These are phyloP conservation scores for Stichodactyla helianthus DNA, from an alignment of 64 coral and sea anemone genomes.

Conservation along the genomic window DNA sequence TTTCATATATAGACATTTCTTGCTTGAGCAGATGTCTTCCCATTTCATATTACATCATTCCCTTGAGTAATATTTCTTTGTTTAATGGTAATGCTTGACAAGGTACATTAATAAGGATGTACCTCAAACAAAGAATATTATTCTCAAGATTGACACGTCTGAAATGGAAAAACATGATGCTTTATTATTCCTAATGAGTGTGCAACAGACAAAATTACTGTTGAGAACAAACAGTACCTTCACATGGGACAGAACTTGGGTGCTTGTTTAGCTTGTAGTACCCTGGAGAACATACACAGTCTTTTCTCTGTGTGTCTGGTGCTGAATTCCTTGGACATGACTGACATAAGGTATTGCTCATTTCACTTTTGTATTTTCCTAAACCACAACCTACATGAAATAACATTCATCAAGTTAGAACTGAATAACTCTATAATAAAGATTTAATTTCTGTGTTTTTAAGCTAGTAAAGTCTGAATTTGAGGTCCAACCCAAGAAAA, in stretches of 20 bases:
- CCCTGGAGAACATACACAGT: conserved; percentile 14
- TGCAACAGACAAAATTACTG: background rate
- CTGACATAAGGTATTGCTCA: background rate
- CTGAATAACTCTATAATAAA: background rate
- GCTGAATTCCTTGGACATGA: conserved; percentile 15
- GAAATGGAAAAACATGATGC: too few relatives aligned
- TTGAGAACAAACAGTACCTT: background rate
- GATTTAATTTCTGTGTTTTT: too few relatives aligned
- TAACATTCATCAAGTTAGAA: background rate
- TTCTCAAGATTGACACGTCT: too few relatives aligned
- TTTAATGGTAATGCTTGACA: too few relatives aligned
- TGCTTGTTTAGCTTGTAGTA: background rate
- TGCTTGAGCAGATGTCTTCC: too few relatives aligned
- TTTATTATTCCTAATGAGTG: background rate
- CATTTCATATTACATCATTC: too few relatives aligned
- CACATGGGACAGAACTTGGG: background rate
- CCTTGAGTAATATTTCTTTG: too few relatives aligned
- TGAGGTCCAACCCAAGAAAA: too few relatives aligned
- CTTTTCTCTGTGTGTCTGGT: background rate
- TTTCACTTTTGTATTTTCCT: conserved; percentile 17
- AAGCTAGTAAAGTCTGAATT: too few relatives aligned
- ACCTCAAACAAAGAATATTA: too few relatives aligned
- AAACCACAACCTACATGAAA: conserved; percentile 18
- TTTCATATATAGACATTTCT: too few relatives aligned
- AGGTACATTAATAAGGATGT: too few relatives aligned